A percentile compares a stretch with the other conserved stretches of the same genome.
Evolutionary conservation across 2,888 invertebrate genomes (phyloP).

Genomic region (Caenorhabditis sp.): DNA sequence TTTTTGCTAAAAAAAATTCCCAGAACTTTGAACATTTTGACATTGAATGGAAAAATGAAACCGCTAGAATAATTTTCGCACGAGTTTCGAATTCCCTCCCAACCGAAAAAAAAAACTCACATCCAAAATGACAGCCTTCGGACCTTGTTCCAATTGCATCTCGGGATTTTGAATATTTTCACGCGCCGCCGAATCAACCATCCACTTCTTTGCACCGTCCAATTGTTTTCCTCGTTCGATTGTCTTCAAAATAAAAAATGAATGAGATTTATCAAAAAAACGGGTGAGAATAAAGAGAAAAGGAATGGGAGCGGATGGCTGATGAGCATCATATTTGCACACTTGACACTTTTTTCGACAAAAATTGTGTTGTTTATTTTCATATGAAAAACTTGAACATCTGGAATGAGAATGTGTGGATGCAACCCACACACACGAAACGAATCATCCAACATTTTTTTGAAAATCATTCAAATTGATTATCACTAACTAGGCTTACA

Average conservation of each 20-base stretch:
- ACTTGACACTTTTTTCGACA: slow-evolving; percentile 11
- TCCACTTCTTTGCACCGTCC: slow-evolving; percentile 56
- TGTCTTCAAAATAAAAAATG: slow-evolving; percentile 19
- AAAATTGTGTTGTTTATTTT: too few relatives aligned
- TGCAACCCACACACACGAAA: too few relatives aligned
- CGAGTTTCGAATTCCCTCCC: too few relatives aligned
- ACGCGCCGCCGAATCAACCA: slow-evolving; percentile 33
- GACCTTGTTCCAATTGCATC: slow-evolving; percentile 34
- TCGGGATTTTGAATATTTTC: slow-evolving; percentile 12
- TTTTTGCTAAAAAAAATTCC: too few relatives aligned
- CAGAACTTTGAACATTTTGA: too few relatives aligned
- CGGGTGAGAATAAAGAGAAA: not conserved
- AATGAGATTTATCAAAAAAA: not conserved
- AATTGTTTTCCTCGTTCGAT: slow-evolving; percentile 45
- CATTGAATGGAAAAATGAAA: too few relatives aligned
- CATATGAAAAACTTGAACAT: too few relatives aligned
- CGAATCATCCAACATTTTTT: not conserved
- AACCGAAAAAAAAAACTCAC: slow-evolving; percentile 23
- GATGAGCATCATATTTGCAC: slow-evolving; percentile 8
- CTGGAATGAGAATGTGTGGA: too few relatives aligned
- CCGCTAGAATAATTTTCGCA: too few relatives aligned
- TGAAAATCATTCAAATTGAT: too few relatives aligned
- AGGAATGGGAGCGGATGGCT: not conserved
- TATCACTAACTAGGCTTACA: too few relatives aligned
- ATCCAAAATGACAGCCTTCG: slow-evolving; percentile 43